These are phyloP conservation scores for Formica aserva DNA, from an alignment of 2,888 invertebrate species.

Conservation along the genomic window DNA sequence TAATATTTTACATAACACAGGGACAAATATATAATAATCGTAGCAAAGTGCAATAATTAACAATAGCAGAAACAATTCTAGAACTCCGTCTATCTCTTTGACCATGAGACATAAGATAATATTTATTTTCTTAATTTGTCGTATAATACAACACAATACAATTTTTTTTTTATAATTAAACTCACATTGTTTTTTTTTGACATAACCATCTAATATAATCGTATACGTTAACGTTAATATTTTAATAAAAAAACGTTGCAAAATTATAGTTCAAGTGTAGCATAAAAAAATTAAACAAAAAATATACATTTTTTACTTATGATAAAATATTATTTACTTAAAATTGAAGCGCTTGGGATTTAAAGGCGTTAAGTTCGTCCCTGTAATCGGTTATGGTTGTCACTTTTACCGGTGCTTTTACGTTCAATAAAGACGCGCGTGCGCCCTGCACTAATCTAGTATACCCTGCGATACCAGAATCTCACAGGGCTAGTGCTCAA, in stretches of 20 bases:
- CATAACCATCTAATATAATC: background rate
- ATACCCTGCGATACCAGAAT: constrained; percentile 61
- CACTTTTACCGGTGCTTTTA: constrained; percentile 22
- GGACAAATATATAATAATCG: too few relatives aligned
- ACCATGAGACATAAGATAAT: too few relatives aligned
- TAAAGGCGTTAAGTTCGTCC: background rate
- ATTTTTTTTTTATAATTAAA: too few relatives aligned
- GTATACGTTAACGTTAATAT: background rate
- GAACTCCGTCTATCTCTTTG: too few relatives aligned
- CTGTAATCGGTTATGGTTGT: constrained; percentile 34
- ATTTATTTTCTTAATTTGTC: too few relatives aligned
- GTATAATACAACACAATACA: too few relatives aligned
- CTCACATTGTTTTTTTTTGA: too few relatives aligned
- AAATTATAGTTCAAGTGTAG: background rate
- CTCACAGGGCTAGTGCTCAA: constrained; percentile 58
- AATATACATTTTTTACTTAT: background rate
- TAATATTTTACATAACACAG: too few relatives aligned
- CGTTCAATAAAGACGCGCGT: constrained; percentile 76
- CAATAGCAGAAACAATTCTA: too few relatives aligned
- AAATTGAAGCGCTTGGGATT: constrained; percentile 2
- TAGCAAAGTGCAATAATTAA: too few relatives aligned
- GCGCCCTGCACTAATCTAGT: constrained; percentile 66
- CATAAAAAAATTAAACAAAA: background rate
- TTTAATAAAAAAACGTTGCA: background rate
- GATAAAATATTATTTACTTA: constrained; percentile 4